These are phyloP conservation scores for Chloropsis cyanopogon DNA, from an alignment of 2,113 vertebrate species.

Conservation along the genomic window DNA sequence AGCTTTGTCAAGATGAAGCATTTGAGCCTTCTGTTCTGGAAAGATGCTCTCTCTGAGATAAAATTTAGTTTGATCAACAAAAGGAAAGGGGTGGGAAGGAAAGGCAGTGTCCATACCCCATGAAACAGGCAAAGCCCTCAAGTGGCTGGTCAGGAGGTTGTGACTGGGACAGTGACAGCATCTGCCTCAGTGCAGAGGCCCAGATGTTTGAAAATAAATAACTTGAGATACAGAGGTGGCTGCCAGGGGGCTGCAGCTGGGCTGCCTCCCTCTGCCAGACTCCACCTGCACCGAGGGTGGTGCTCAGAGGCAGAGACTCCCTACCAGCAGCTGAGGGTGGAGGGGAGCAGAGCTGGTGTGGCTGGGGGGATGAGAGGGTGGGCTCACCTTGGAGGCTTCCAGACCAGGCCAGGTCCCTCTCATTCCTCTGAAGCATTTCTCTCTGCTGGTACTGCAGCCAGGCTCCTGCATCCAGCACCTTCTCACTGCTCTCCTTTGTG, in stretches of 20 bases:
- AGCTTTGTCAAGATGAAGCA: not conserved
- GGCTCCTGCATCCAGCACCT: not conserved
- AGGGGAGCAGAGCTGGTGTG: not conserved
- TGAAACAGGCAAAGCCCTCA: not conserved
- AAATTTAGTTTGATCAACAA: not conserved
- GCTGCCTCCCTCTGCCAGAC: not conserved
- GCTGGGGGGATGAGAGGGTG: not conserved
- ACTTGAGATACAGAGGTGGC: not conserved
- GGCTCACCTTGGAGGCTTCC: fast-evolving
- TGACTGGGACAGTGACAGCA: not conserved
- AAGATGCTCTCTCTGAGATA: not conserved
- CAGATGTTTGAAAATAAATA: not conserved
- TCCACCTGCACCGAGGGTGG: fast-evolving
- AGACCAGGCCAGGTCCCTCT: not conserved
- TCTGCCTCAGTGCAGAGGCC: not conserved
- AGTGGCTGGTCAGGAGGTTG: not conserved
- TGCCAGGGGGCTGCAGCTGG: not conserved
- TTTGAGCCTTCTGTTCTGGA: constrained; percentile 43
- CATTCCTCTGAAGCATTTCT: fast-evolving
- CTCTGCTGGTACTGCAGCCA: not conserved
- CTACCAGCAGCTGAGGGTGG: not conserved
- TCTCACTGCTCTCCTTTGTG: not conserved
- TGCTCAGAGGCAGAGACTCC: not conserved
- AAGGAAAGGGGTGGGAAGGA: not conserved
- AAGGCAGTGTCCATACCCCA: not conserved